Base-by-base conservation (phyloP, 2,888 invertebrate species). In the Keiferia lycopersicella region DNA sequence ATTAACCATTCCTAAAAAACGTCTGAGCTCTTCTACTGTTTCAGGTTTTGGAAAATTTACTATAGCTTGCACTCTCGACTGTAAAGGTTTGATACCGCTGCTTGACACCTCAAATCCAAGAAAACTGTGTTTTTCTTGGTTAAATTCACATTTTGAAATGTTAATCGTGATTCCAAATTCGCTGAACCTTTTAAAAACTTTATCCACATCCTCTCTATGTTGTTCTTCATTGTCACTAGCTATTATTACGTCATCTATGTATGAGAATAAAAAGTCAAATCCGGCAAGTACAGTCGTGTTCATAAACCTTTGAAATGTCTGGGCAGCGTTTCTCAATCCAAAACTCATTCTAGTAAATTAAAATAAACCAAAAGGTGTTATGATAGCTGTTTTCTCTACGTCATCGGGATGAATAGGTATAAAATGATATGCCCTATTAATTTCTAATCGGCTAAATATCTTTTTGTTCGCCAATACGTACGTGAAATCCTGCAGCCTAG, bases 371-470 rank as follows among this genome's bases (percentile, higher is more conserved):
- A 70, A 70, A 0, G 69, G 68, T 0, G 67, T 68, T 4, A 67
- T 75, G 6, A 79, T 71, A 0, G 80, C 83, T 1, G 83, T 83
- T 66, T 86, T 83, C 0, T 62, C 69, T 14, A 81, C 68, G 68
- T 82, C 81, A 11, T 70, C 75, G 11, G 66, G 59, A 1, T 65
- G 66, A 1, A 86, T 72, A 6, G 80, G 79, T 18, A 87, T 58
- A 38, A 10, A 58, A 39, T 58, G 58, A 18, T 58, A 58, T 16
- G 58, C 38, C 10, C 58, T 14, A n/a, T 58, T 58, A 45, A 82
- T 68, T 67, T 82, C 79, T 4, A 82, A 66, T 12, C 63, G 67
- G 1, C 68, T 69, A 62, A 78, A 78, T 26, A 75, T 65, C 7
- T 61, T 69, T 57, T 69, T 73, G 0, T 71, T 72, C 20, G 65